phyloP scores from a whole-genome alignment of 2,113 vertebrate species.

The Chaenogobius annularis region DNA sequence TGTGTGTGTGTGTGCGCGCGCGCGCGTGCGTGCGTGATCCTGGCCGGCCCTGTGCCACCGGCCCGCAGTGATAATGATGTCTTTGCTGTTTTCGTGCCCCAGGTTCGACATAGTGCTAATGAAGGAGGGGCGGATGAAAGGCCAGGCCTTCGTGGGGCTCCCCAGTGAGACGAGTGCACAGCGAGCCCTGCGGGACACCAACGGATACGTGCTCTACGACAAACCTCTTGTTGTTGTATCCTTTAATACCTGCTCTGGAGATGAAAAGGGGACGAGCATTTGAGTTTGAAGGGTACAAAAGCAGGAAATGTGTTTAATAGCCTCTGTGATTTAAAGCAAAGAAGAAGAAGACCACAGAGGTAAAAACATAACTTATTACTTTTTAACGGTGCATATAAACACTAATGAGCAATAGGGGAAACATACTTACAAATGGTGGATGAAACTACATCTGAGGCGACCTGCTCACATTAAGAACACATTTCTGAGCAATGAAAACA shows the following conservation, averaged over 20 bases:
- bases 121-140: slow-evolving; percentile 99
- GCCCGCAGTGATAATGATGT: slow-evolving; percentile 32
- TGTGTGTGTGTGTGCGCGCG: no score
- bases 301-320: background rate
- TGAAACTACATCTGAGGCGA: background rate
- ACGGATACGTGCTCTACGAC: slow-evolving; percentile 91
- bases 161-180: slow-evolving; percentile 90
- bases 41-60: background rate
- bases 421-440: no score
- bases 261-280: background rate
- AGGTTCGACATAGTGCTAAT: slow-evolving; percentile 98
- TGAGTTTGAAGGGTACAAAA: background rate
- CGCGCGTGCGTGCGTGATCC: background rate
- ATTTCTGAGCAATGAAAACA: no score
- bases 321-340: background rate
- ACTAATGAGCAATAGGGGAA: no score
- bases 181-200: slow-evolving; percentile 92
- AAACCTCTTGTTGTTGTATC: slow-evolving; percentile 98
- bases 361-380: background rate
- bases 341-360: background rate
- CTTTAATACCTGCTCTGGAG: slow-evolving; percentile 64
- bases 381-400: no score
- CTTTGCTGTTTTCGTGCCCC: slow-evolving; percentile 18
- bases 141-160: slow-evolving; percentile 95
- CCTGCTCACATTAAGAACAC: no score